Evolutionary conservation across 1,140 invertebrate genomes (phyloP).

Genomic region (Teleogryllus occipitalis): DNA sequence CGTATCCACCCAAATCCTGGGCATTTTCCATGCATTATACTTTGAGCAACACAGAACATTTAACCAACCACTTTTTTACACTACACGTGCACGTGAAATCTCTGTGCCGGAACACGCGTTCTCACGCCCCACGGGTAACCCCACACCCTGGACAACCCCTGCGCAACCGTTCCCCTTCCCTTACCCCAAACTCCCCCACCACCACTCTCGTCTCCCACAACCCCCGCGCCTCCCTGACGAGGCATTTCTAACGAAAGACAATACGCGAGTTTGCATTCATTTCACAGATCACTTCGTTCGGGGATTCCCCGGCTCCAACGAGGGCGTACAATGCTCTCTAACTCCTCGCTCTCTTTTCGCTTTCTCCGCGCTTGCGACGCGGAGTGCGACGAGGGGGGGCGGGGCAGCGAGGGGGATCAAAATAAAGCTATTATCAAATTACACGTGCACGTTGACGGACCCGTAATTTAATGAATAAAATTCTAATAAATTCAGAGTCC

Average conservation of each 20-base stretch:
- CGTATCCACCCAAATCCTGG: too few species aligned
- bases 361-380: not conserved
- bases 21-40: too few species aligned
- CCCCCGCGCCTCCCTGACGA: not conserved
- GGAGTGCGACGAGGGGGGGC: not conserved
- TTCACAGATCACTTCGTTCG: not conserved
- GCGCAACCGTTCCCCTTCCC: not conserved
- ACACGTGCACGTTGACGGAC: not conserved
- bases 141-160: not conserved
- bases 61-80: too few species aligned
- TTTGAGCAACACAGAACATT: too few species aligned
- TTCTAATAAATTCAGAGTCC: not conserved
- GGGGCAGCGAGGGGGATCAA: not conserved
- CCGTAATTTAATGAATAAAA: conserved; percentile 6
- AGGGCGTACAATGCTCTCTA: not conserved
- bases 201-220: not conserved
- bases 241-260: not conserved
- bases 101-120: too few species aligned
- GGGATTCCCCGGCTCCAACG: not conserved
- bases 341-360: not conserved
- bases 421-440: conserved; percentile 6
- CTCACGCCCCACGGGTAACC: too few species aligned
- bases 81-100: too few species aligned
- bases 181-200: not conserved
- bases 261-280: conserved; percentile 4